Base-by-base conservation (phyloP, 2,797 vertebrate species). In the Sebastes miniatus region DNA sequence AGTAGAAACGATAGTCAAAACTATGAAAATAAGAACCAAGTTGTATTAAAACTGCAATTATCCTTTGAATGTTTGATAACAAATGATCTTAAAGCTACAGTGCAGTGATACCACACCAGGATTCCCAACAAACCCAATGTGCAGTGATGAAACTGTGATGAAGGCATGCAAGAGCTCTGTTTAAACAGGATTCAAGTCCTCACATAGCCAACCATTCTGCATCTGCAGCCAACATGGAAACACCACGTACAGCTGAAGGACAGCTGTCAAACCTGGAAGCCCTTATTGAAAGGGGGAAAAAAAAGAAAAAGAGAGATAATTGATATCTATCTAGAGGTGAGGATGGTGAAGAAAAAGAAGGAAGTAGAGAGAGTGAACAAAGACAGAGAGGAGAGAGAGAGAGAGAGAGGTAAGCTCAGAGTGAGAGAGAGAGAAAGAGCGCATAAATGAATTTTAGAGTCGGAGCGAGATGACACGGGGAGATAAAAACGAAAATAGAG, bases 391-490 rank as follows among this genome's bases (percentile, higher is more conserved):
- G 22, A 63, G 31, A 13, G 22, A 73, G 36, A 36, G 52, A 59
- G 72, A 65, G 22, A 77, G 34, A 77, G 34, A 77, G 62, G 68
- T 69, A 71, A 80, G 68, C 76, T 69, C 34, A 14, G 56, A 56
- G 29, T 1, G 32, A 70, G 47, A 63, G 73, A 75, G 65, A 63
- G 65, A 63, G 52, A 69, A 72, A 76, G 57, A 86, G 80, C 3
- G 65, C 87, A 87, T 89, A 90, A 93, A 93, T 90, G 88, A 90
- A 88, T 89, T 92, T 92, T 87, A 66, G 70, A 83, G 91, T 69
- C 61, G 13, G 77, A 68, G 79, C 3, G 65, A 91, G 90, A 94
- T 92, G 91, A 90, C 91, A 92, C 34, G 1, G 74, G 22, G 67
- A 92, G 93, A 93, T 95, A 92, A 90, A 80, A 89, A 74, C 8